Percentiles rank a stretch among this genome's conserved stretches.
Conservation (phyloP, 2,113 vertebrate genomes). For the human region GRCh38 chr1:66137501-66138000, state of each 20-base stretch:
- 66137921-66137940: neutral
- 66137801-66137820: neutral
- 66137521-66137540: neutral
- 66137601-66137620: neutral
- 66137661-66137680: neutral
- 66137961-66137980: neutral
- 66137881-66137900: neutral
- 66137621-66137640: neutral
- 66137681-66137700: neutral
- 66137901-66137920: neutral
- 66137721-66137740: neutral
- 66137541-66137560: constrained; percentile 36
- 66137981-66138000: neutral
- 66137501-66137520: constrained; percentile 38
- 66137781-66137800: neutral
- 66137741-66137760: neutral
- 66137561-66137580: constrained; percentile 17
- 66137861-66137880: constrained; percentile 4
- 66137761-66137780: neutral
- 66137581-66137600: constrained; percentile 32
- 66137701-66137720: neutral
- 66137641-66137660: neutral
- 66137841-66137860: neutral
- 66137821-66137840: neutral
- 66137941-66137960: neutral